Evolutionary conservation across 2,113 vertebrate species (phyloP), one percentile per base, ranked within the genome.

Genomic region (Sinocyclocheilus anshuiensis): DNA sequence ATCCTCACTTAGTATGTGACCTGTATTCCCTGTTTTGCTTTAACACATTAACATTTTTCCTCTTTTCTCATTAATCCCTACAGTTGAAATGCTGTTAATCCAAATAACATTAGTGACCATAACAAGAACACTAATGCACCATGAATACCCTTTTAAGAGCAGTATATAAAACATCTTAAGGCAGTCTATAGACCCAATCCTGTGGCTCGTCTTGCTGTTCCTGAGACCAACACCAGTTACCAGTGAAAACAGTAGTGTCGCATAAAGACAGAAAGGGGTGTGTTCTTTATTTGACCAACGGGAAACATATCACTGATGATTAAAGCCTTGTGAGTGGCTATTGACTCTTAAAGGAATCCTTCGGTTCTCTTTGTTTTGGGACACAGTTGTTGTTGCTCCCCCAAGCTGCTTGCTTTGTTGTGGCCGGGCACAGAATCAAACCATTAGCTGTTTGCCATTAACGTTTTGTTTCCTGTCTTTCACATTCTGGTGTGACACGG

Each of bases 201-300:
- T 96, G 89, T 95, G 96, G 96, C 93, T 95, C 95, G 96, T 97
- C 96, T 96, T 98, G 97, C 97, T 98, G 96, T 97, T 98, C 94
- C 95, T 94, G 94, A 96, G 92, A 95, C 95, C 94, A 95, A 96
- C 95, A 97, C 96, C 96, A 97, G 96, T 92, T 93, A 92, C 95
- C 91, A 88, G 86, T 86, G 84, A 84, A 90, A 91, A 89, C 71
- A 81, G 26, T 82, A 88, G 84, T 33, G 81, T 71, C 39, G 29
- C 65, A 50, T 53, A 48, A 63, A 20, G n/a, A 63, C 33, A 63
- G 78, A 24, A 80, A 45, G 57, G 78, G 78, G 18, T 76, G 26
- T 63, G 71, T 55, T 81, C 24, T 53, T 26, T 55, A 50, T 48
- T 83, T 15, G n/a, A 65, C 59, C 24, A 55, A 50, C 24, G 24